Evolutionary conservation across 2,888 invertebrate genomes (phyloP), one percentile per base, ranked within the genome.

Genomic region (Oligia strigilis): DNA sequence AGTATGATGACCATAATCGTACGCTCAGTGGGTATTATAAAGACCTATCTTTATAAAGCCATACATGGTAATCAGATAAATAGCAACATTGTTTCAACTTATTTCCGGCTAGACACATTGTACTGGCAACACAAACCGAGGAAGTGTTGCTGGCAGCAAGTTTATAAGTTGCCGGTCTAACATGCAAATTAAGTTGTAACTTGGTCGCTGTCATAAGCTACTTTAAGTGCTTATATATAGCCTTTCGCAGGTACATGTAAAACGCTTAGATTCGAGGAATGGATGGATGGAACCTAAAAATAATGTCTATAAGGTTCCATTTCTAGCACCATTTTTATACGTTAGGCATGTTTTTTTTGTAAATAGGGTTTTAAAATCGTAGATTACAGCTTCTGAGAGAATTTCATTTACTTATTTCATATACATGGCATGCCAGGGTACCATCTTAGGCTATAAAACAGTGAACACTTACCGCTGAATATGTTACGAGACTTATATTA

Each of bases 401-500:
- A 77, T n/a, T 11, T 49, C 0, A 19, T 49, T 66, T 78, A 23
- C 40, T 75, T 23, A 49, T 14, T n/a, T 75, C 0, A 60, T 60
- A 60, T 1, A 40, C 29, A 49, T 55, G 46, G 14, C 17, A 62
- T 29, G 23, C 8, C 6, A 36, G 23, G 3, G 13, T 72, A 6
- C 62, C 8, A 36, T 43, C 5, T 4, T 19, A 36, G 46, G 9
- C 11, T 29, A n/a, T 58, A 65, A 60, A 73, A 49, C 52, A 77
- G 46, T 46, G 13, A 58, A 77, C 17, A 91, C 94, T 95, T 92
- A 97, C 97, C 91, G 95, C 91, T 29, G 95, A 94, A 88, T 96
- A 97, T 2, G 96, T 97, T 0, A 95, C 93, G 1, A 96, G 93
- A 6, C 95, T 95, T 74, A 97, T 96, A 83, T 96, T 93, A 14